These are phyloP conservation scores for Lasioglossum lativentre DNA, from an alignment of 2,888 invertebrate species.

Conservation along the genomic window DNA sequence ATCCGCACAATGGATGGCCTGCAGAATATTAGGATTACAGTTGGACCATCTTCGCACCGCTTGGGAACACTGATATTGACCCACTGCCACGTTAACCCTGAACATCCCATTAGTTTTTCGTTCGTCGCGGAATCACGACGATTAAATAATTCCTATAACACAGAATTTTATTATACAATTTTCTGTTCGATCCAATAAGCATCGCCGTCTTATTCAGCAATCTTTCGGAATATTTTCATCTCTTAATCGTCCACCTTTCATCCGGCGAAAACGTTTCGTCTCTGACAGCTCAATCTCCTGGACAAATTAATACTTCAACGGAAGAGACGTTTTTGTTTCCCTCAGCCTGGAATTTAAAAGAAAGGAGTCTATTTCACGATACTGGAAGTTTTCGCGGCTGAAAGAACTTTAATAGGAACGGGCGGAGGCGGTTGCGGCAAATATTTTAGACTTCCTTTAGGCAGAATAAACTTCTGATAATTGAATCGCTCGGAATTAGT, in stretches of 20 bases:
- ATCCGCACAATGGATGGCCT: slow-evolving; percentile 60
- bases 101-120: not conserved
- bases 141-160: too few species aligned
- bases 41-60: slow-evolving; percentile 47
- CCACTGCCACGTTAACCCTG: not conserved
- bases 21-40: slow-evolving; percentile 63
- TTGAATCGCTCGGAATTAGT: not conserved
- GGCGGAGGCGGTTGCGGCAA: not conserved
- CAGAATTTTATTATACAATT: not conserved
- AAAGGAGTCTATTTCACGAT: not conserved
- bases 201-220: not conserved
- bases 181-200: not conserved
- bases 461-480: not conserved
- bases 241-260: not conserved
- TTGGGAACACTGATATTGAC: slow-evolving; percentile 7
- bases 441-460: not conserved
- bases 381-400: not conserved
- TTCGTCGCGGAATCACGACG: too few species aligned
- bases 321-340: not conserved
- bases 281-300: slow-evolving; percentile 1
- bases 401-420: slow-evolving; percentile 9
- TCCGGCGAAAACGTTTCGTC: not conserved
- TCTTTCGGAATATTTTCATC: not conserved
- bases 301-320: slow-evolving; percentile 1
- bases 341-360: not conserved